These are phyloP conservation scores for Apodemia mormo DNA, from an alignment of 2,888 invertebrate genomes.

Conservation along the genomic window DNA sequence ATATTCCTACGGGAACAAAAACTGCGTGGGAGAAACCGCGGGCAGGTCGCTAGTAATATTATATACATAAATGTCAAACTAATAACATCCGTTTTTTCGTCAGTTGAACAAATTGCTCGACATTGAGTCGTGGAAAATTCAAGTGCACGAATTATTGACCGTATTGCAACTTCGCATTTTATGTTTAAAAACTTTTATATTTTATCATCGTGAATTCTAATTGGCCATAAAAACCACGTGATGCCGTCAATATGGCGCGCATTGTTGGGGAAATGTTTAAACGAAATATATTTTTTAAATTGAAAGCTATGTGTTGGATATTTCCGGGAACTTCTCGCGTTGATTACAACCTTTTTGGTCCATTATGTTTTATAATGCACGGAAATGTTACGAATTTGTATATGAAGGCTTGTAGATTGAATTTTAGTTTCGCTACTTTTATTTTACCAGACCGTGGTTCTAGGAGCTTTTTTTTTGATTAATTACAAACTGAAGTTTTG, in stretches of 20 bases:
- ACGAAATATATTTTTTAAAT: constrained; percentile 6
- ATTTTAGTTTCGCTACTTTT: background rate
- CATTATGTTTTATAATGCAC: background rate
- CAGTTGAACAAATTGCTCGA: no score
- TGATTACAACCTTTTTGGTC: background rate
- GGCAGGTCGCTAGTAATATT: no score
- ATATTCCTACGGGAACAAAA: rapidly evolving
- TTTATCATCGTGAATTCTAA: constrained; percentile 19
- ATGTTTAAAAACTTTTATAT: background rate
- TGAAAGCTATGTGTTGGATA: background rate
- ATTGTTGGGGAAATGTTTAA: constrained; percentile 1
- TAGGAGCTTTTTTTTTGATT: no score
- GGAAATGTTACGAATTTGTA: background rate
- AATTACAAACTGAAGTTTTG: no score
- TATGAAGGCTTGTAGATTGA: background rate
- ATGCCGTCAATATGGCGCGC: constrained; percentile 8
- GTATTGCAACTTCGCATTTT: background rate
- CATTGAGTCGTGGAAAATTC: no score
- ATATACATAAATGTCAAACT: no score
- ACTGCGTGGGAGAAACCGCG: no score
- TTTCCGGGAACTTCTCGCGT: background rate
- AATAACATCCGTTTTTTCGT: no score
- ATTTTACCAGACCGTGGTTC: no score
- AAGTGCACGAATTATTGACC: no score
- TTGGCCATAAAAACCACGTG: constrained; percentile 20